Conservation (phyloP, 2,888 invertebrate genomes). For the Tanytarsus gracilentus region DNA sequence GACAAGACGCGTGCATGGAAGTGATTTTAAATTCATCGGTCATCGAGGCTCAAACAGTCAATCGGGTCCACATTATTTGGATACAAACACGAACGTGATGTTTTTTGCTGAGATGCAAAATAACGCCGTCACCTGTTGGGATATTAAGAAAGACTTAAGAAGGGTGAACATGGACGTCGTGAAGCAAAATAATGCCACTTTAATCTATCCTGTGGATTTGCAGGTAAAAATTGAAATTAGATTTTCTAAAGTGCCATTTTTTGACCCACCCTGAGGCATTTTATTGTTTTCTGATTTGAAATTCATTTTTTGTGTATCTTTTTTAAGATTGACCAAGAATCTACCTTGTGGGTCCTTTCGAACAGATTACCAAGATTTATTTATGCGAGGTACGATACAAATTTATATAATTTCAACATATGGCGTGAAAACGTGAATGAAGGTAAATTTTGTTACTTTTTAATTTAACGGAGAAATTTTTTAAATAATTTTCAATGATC, state of each 20-base stretch:
- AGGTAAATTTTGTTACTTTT: no score
- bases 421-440: constrained; percentile 45
- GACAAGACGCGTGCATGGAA: constrained; percentile 46
- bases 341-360: constrained; percentile 5
- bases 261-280: no score
- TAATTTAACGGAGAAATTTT: no score
- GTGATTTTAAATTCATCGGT: constrained; percentile 53
- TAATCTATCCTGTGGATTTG: constrained; percentile 66
- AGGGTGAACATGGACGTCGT: constrained; percentile 49
- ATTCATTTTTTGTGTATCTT: no score
- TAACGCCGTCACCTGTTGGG: constrained; percentile 70
- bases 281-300: no score
- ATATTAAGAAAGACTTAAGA: constrained; percentile 47
- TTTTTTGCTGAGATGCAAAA: constrained; percentile 62
- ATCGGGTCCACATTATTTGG: constrained; percentile 59
- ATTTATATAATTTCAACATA: constrained; percentile 55
- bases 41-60: constrained; percentile 56
- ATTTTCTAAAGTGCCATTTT: no score
- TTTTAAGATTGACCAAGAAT: constrained; percentile 10
- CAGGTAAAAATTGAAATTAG: no score
- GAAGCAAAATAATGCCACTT: constrained; percentile 48
- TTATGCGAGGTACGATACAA: constrained; percentile 51
- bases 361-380: constrained; percentile 52
- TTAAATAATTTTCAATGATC: no score
- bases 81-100: constrained; percentile 51